phyloP scores from a whole-genome alignment of 2,888 invertebrate genomes.

The Macrosiphum euphorbiae region DNA sequence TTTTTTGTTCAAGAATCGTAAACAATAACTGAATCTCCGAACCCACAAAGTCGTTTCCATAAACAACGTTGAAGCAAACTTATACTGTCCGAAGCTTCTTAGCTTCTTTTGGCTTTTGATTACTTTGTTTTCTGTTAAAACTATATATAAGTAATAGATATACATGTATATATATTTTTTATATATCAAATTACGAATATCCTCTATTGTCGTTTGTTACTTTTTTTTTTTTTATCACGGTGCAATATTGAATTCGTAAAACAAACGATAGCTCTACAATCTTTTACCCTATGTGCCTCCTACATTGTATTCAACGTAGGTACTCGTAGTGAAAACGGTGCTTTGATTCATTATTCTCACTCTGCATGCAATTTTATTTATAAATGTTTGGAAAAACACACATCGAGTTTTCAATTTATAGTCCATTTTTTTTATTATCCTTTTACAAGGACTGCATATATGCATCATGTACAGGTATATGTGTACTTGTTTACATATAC shows the following conservation, averaged over 20 bases:
- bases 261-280: background rate
- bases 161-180: background rate
- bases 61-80: conserved; percentile 18
- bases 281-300: background rate
- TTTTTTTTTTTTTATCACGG: background rate
- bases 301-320: background rate
- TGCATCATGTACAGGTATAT: too few species aligned
- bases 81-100: background rate
- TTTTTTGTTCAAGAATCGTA: conserved; percentile 54
- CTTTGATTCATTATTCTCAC: conserved; percentile 13
- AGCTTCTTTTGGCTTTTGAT: background rate
- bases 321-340: background rate
- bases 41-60: background rate
- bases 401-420: conserved; percentile 22
- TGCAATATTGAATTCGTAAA: background rate
- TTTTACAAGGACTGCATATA: background rate
- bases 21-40: conserved; percentile 59
- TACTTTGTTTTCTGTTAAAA: background rate
- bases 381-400: background rate
- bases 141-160: background rate
- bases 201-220: too few species aligned
- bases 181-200: background rate
- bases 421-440: background rate
- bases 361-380: background rate
- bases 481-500: background rate